Evolutionary conservation across 2,113 vertebrate species (phyloP).

Genomic region (Hyperopisus bebe): DNA sequence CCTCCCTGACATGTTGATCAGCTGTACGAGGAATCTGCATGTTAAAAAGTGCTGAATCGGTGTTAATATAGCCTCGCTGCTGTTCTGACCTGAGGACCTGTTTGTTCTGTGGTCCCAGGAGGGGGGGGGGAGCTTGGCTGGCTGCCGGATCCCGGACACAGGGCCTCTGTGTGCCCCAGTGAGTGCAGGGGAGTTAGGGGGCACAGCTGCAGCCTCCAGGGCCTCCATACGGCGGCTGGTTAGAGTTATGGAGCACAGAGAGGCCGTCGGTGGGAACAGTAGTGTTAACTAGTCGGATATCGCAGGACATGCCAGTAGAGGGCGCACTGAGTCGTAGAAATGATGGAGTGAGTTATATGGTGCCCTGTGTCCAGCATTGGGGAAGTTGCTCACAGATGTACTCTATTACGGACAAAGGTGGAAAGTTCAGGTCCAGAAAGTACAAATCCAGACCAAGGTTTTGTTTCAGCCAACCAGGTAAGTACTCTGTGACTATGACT

Average conservation of each 20-base stretch:
- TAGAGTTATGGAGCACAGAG: background rate
- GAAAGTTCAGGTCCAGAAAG: no score
- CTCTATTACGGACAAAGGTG: no score
- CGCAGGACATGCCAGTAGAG: background rate
- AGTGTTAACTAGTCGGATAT: no score
- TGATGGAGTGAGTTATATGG: no score
- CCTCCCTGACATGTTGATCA: background rate
- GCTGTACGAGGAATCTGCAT: background rate
- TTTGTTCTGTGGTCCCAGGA: slow-evolving; percentile 3
- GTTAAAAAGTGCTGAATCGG: slow-evolving; percentile 18
- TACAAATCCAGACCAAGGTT: no score
- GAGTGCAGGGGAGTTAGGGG: background rate
- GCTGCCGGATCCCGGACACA: background rate
- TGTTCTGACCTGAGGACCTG: background rate
- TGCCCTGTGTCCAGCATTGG: background rate
- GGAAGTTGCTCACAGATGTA: no score
- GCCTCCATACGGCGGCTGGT: background rate
- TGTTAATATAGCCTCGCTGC: background rate
- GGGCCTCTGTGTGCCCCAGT: slow-evolving; percentile 1
- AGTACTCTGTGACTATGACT: no score
- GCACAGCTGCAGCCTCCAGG: background rate
- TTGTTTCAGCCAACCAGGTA: no score
- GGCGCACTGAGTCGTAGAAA: background rate
- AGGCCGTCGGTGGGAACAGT: background rate
- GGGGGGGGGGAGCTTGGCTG: background rate